Evolutionary conservation across 2,888 invertebrate species (phyloP).

Genomic region (Nomada goodeniana): DNA sequence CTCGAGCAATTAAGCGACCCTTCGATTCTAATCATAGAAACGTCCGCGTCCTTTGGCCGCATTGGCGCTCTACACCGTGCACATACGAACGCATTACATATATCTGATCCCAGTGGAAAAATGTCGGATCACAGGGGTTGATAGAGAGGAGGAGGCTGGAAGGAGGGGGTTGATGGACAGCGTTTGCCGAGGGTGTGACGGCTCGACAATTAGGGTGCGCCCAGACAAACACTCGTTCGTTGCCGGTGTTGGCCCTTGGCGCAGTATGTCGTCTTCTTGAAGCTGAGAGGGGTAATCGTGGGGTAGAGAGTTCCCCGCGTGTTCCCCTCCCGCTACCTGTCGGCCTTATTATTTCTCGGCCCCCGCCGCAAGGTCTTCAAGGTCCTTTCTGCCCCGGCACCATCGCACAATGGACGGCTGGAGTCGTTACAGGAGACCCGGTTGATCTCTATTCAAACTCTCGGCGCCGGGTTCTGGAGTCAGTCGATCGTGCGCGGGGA

Average conservation of each 20-base stretch:
- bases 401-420: background rate
- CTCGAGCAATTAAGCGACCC: constrained; percentile 34
- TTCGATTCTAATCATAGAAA: constrained; percentile 37
- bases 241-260: constrained; percentile 67
- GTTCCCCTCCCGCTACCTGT: background rate
- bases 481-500: constrained; percentile 8
- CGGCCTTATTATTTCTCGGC: constrained; percentile 26
- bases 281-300: constrained; percentile 72
- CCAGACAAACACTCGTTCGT: constrained; percentile 78
- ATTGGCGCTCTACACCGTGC: constrained; percentile 9
- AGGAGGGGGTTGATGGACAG: constrained; percentile 67
- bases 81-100: background rate
- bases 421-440: constrained; percentile 4
- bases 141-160: constrained; percentile 17
- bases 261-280: constrained; percentile 62
- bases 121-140: constrained; percentile 15
- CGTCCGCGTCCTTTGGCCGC: constrained; percentile 32
- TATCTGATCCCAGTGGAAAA: constrained; percentile 47
- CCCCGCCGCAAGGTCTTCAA: background rate
- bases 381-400: background rate
- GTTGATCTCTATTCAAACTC: background rate
- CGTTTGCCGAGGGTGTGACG: constrained; percentile 80
- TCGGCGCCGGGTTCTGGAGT: background rate
- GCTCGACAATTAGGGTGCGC: constrained; percentile 82
- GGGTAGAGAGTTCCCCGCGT: constrained; percentile 36